Base-by-base conservation (phyloP, 2,888 invertebrate species). In the Drosophila anomelani region DNA sequence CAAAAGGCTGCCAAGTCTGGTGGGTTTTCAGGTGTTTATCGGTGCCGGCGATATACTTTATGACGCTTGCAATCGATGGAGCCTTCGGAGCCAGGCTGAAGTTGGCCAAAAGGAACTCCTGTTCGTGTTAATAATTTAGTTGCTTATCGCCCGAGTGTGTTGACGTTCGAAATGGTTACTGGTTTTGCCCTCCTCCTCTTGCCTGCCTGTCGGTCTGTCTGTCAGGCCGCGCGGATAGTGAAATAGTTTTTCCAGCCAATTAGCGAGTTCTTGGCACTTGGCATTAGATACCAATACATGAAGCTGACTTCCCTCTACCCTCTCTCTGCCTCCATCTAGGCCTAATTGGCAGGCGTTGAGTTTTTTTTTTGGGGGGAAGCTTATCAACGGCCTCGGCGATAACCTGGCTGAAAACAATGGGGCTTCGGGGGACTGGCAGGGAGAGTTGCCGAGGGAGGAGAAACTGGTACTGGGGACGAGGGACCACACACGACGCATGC, bases 121-220 rank as follows among this genome's bases (percentile, higher is more conserved):
- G 76, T 79, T 88, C 86, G 89, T 89, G 88, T 90, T 89, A 89
- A 90, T 88, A 88, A 88, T 90, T 88, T 90, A 89, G 89, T 90
- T 84, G 81, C 88, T 88, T 88, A 90, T 90, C 90, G 90, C 61
- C 67, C 67, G 89, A 77, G 89, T 84, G 89, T 84, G 89, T 85
- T 86, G 90, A 90, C 90, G 88, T 88, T 82, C 75, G 79, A 79
- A 83, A 80, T 81, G 86, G 90, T 86, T 89, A 89, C 80, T 64
- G 74, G 74, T 79, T 69, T 70, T 51, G 1, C 20, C 51, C 51
- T 20, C 13, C 51, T 1, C 34, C 34, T 6, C 10, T 20, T 4
- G 20, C 15, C 34, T 29, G 26, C 7, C n/a, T 20, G 32, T 8
- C 49, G 20, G 32, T 34, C 46, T 63, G 74, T 64, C 78, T 81